phyloP scores from a whole-genome alignment of 37 sponge, comb jelly and placozoan genomes.

The Spongilla lacustris region DNA sequence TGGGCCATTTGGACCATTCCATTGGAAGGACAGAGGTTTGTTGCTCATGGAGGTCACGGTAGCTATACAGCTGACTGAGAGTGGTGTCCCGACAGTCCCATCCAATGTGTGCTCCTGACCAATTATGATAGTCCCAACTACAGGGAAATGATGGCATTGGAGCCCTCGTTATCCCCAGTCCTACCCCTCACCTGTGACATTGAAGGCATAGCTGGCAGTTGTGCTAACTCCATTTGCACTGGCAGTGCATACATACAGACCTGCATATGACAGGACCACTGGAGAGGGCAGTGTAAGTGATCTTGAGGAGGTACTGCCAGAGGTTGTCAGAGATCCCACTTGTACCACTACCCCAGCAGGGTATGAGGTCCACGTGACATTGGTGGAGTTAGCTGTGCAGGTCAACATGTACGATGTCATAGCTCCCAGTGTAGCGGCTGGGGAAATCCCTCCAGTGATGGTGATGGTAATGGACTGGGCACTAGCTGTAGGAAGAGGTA shows the following conservation, averaged over 20 bases:
- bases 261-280: not conserved
- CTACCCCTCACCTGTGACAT: not conserved
- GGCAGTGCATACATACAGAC: not conserved
- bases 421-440: not conserved
- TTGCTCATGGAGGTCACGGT: not conserved
- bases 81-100: not conserved
- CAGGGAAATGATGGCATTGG: not conserved
- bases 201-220: constrained; percentile 1
- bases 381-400: not conserved
- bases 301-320: not conserved
- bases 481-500: not conserved
- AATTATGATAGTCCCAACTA: not conserved
- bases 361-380: not conserved
- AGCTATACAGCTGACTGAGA: not conserved
- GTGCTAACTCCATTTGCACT: not conserved
- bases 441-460: not conserved
- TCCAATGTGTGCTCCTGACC: not conserved
- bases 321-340: not conserved
- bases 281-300: not conserved
- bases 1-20: not conserved
- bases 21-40: not conserved
- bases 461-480: not conserved
- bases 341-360: not conserved
- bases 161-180: not conserved
- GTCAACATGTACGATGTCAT: not conserved